Conservation (phyloP, 2,888 invertebrate genomes). For the Cerceris ruficornis region DNA sequence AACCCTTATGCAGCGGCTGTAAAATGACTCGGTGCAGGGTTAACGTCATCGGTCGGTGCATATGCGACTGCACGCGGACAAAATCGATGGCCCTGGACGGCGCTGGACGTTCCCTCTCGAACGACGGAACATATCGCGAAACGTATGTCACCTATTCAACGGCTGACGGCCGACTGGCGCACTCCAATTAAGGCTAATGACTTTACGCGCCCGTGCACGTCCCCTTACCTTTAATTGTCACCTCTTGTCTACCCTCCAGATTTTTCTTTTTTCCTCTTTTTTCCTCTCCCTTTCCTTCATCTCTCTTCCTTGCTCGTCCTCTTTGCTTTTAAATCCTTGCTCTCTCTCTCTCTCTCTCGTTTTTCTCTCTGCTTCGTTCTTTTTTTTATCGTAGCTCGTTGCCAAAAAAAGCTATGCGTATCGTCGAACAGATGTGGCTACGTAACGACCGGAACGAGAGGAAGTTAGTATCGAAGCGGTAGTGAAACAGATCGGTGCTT, state of each 20-base stretch:
- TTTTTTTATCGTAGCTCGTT: conserved; percentile 2
- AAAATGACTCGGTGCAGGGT: conserved; percentile 38
- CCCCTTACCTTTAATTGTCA: conserved; percentile 68
- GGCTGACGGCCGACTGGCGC: conserved; percentile 67
- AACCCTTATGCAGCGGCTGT: conserved; percentile 29
- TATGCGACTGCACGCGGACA: conserved; percentile 46
- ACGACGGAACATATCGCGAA: conserved; percentile 64
- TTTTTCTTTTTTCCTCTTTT: conserved; percentile 25
- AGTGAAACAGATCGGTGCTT: conserved; percentile 13
- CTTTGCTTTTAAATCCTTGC: background rate
- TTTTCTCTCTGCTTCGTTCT: background rate
- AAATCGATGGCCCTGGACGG: conserved; percentile 62
- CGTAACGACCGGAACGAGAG: conserved; percentile 9
- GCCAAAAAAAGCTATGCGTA: conserved; percentile 1
- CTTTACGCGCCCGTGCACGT: conserved; percentile 71
- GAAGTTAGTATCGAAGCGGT: conserved; percentile 14
- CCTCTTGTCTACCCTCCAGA: conserved; percentile 53
- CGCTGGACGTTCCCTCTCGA: conserved; percentile 57
- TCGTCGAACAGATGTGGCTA: background rate
- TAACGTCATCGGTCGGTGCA: conserved; percentile 30
- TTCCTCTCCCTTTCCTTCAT: background rate
- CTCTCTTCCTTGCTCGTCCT: background rate
- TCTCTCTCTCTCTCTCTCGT: background rate
- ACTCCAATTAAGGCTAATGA: conserved; percentile 77
- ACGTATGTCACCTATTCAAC: conserved; percentile 65